Conservation (phyloP, 2,797 vertebrate species). For the Microctenopoma steveboyesi region DNA sequence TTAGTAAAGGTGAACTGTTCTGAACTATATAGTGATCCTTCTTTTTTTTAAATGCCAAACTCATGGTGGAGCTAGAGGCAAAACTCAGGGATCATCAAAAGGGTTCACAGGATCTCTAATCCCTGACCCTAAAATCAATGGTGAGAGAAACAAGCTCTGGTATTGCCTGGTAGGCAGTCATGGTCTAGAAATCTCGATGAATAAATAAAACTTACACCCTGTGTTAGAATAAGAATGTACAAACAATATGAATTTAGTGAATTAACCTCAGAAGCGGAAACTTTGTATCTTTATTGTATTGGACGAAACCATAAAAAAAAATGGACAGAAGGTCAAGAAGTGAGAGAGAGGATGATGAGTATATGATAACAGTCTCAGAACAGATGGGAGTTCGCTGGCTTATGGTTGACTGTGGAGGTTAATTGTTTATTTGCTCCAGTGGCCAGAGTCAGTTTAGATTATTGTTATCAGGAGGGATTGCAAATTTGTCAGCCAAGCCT, state of each 20-base stretch:
- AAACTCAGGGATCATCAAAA: no score
- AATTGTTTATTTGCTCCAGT: constrained; percentile 81
- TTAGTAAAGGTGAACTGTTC: no score
- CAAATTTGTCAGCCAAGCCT: constrained; percentile 53
- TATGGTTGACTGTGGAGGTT: constrained; percentile 72
- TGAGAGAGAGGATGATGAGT: constrained; percentile 44
- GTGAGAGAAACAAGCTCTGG: no score
- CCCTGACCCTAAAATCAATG: no score
- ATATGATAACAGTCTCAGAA: constrained; percentile 61
- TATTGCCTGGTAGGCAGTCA: no score
- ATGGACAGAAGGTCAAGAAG: constrained; percentile 40
- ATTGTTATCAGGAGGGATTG: constrained; percentile 74
- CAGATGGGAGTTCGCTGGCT: constrained; percentile 64
- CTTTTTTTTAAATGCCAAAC: no score
- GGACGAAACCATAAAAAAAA: constrained; percentile 26
- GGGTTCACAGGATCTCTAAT: no score
- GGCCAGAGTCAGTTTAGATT: constrained; percentile 73
- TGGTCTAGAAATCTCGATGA: no score
- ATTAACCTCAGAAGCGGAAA: constrained; percentile 8
- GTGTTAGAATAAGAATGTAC: neutral
- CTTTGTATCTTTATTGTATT: constrained; percentile 15
- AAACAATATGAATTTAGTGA: constrained; percentile 12
- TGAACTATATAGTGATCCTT: no score
- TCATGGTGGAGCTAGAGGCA: no score
- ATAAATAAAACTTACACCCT: no score